Base-by-base conservation (phyloP, 2,888 invertebrate genomes). In the Anthophora plumipes region DNA sequence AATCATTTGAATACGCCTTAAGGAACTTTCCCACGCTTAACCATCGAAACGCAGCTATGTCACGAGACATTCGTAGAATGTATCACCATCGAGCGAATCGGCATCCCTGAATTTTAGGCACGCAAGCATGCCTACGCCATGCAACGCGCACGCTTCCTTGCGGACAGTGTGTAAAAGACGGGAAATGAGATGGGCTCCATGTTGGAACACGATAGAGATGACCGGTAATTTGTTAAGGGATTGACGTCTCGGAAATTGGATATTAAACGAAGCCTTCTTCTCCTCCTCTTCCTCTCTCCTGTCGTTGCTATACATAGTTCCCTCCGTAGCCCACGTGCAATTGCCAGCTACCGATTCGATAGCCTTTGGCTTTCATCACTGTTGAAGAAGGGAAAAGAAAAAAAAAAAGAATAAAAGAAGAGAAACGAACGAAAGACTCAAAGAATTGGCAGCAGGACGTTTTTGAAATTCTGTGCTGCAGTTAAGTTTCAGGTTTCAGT, bases 241-340 rank as follows among this genome's bases (percentile, higher is more conserved):
- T 90, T 91, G 92, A 91, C 91, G 88, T 91, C 89, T 88, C 89
- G 91, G 90, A 91, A 91, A 92, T 91, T 91, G 91, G 90, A 91
- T 91, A 91, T 92, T 91, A 92, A 92, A 90, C 90, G 88, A 86
- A 88, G 83, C 85, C 82, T 84, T 84, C 80, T 77, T 82, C 80
- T 70, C 22, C 82, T 63, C 71, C 61, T 39, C 61, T 31, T 41
- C 41, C 48, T n/a, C n/a, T n/a, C n/a, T 39, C 31, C 52, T 48
- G 54, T 69, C 55, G 48, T 12, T 48, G 59, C 72, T 64, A 57
- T n/a, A n/a, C n/a, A n/a, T 43, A 48, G 52, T 55, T 66, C 61
- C 69, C 67, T 61, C 31, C 74, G 61, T n/a, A 31, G 12, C 17
- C 41, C 68, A 12, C 60, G 37, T 52, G 66, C 87, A 84, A 84